A percentile compares a stretch with the other conserved stretches of the same genome.
phyloP scores from a whole-genome alignment of 1,140 invertebrate species.

The Drosophila micromelanica region DNA sequence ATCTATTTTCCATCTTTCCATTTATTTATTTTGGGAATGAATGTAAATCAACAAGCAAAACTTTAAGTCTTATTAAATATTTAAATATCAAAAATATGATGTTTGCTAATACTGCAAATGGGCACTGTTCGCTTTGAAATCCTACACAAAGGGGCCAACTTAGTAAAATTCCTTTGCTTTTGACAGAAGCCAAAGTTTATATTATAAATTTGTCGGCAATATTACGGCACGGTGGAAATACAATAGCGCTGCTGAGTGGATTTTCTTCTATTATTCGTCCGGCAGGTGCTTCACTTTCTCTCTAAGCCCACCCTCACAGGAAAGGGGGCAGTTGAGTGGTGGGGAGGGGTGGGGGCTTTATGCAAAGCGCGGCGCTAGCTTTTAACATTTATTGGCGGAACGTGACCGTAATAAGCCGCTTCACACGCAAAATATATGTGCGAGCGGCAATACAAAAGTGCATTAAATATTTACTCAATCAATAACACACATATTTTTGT shows the following conservation, averaged over 20 bases:
- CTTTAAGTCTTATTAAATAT: background rate
- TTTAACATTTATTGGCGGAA: conserved; percentile 54
- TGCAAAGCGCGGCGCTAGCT: conserved; percentile 40
- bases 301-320: background rate
- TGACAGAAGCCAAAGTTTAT: background rate
- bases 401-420: conserved; percentile 51
- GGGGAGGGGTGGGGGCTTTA: background rate
- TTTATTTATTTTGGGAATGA: too few species aligned
- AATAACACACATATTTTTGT: conserved; percentile 39
- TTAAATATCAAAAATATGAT: background rate
- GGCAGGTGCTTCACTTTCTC: conserved; percentile 32
- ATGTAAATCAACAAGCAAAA: too few species aligned
- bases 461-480: conserved; percentile 59
- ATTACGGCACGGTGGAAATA: conserved; percentile 34
- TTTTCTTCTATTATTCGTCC: conserved; percentile 2
- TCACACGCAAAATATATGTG: conserved; percentile 41
- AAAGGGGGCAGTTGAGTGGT: too few species aligned
- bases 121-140: conserved; percentile 1
- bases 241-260: conserved; percentile 17
- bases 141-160: background rate
- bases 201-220: conserved; percentile 27
- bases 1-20: too few species aligned
- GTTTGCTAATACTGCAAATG: background rate
- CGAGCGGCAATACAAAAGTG: conserved; percentile 40
- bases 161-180: conserved; percentile 6